Evolutionary conservation across 2,113 vertebrate genomes (phyloP), one percentile per base, ranked within the genome.

Genomic region (Anhinga anhinga): DNA sequence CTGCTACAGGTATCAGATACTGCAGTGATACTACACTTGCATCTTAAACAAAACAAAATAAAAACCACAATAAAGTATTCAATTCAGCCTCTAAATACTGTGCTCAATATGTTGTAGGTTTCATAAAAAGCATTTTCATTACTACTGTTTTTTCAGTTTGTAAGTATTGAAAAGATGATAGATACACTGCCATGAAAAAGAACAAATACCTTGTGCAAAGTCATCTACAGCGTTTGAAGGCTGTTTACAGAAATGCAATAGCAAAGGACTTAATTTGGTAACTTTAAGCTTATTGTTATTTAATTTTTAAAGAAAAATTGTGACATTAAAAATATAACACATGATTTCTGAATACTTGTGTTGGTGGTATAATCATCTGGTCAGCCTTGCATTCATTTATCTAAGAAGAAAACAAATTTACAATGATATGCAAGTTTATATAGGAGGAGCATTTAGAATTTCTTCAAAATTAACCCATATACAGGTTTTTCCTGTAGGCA

Each of bases 1-100:
- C 90, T 97, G 52, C 73, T 97, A 79, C 42, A 96, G n/a, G 26
- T 90, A 93, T 82, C 63, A 93, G 88, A 90, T 76, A 80, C 72
- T 69, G 85, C 85, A 97, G 34, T 77, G 80, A 85, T 89, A 91
- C 82, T 89, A 45, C 20, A 20, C 52, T 72, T 89, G 83, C 34
- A 95, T 96, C 53, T 87, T 92, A 94, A 96, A 72, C 26, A 71
- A 72, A 72, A 38, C 5, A 55, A 79, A 81, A 36, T 10, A 74
- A 66, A 32, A 36, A 2, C 4, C 15, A 45, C 21, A 66, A 25
- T 30, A 34, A 80, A 72, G 29, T 65, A 65, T 85, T 76, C 52
- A 86, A 73, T 63, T 90, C 53, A 55, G 12, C 6, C 44, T 85
- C 30, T 59, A 53, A 90, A 63, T 58, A 26, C 7, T 55, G 13